These are phyloP conservation scores for Saturnia japonica DNA, from an alignment of 2,888 invertebrate species.

Conservation along the genomic window DNA sequence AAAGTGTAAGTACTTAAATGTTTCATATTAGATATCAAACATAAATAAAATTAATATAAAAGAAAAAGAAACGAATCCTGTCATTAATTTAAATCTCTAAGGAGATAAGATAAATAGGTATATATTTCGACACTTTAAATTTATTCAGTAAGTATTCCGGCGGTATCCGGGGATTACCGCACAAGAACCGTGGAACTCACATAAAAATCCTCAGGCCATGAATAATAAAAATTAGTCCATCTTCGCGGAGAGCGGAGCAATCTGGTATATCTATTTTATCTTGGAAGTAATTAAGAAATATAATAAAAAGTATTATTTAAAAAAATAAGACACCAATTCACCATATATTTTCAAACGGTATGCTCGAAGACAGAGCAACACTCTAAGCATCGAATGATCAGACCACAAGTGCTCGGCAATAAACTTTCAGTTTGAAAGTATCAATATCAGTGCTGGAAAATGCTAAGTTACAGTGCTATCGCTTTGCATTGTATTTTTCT, in stretches of 20 bases:
- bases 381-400: no score
- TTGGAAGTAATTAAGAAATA: neutral
- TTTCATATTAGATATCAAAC: neutral
- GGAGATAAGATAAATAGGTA: conserved; percentile 11
- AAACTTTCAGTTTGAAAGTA: no score
- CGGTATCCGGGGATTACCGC: conserved; percentile 12
- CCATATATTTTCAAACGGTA: no score
- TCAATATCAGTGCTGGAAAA: no score
- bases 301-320: neutral
- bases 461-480: no score
- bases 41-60: neutral
- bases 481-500: no score
- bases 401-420: no score
- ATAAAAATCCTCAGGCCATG: conserved; percentile 4
- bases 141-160: conserved; percentile 10
- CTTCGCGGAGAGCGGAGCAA: neutral
- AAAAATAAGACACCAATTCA: neutral
- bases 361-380: no score
- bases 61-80: neutral
- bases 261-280: neutral
- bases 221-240: conserved; percentile 8
- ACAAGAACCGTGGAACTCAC: neutral
- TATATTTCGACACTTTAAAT: conserved; percentile 14
- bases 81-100: conserved; percentile 10
- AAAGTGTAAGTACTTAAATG: neutral